Percentiles rank a stretch among this genome's conserved stretches.
phyloP scores from a whole-genome alignment of 2,797 vertebrate genomes.

The Agapornis canus region DNA sequence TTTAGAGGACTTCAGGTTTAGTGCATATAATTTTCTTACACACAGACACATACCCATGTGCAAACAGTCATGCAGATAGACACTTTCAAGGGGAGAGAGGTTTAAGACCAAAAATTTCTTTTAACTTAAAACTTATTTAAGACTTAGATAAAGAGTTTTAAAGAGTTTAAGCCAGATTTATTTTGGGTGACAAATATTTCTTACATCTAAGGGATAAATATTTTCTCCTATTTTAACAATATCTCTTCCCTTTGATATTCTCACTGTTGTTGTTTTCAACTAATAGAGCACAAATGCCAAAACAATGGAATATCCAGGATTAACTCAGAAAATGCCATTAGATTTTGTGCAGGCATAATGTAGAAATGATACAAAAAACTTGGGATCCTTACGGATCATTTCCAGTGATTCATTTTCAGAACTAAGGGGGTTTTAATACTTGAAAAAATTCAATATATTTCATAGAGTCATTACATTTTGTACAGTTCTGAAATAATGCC shows the following conservation, averaged over 20 bases:
- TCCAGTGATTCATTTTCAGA: constrained; percentile 50
- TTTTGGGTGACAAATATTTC: constrained; percentile 26
- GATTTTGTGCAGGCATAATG: constrained; percentile 36
- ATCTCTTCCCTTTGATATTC: constrained; percentile 55
- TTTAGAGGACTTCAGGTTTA: constrained; percentile 42
- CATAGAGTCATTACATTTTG: constrained; percentile 66
- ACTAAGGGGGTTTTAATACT: constrained; percentile 54
- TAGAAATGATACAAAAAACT: constrained; percentile 37
- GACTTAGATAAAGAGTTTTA: constrained; percentile 2
- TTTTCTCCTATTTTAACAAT: constrained; percentile 44
- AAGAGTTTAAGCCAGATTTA: constrained; percentile 60
- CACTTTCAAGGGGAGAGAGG: background rate
- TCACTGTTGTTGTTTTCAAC: constrained; percentile 62
- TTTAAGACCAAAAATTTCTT: constrained; percentile 44
- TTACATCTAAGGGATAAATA: constrained; percentile 50
- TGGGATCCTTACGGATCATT: constrained; percentile 53
- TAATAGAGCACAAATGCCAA: constrained; percentile 63
- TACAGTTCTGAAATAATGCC: constrained; percentile 54
- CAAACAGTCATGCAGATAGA: background rate
- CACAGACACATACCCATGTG: fast-evolving
- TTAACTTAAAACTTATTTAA: constrained; percentile 69
- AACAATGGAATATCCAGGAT: constrained; percentile 69
- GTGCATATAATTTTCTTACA: background rate
- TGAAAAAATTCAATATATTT: constrained; percentile 60
- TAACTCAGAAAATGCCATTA: constrained; percentile 66